Conservation (phyloP, 2,888 invertebrate species). For the Hypercompe scribonia region DNA sequence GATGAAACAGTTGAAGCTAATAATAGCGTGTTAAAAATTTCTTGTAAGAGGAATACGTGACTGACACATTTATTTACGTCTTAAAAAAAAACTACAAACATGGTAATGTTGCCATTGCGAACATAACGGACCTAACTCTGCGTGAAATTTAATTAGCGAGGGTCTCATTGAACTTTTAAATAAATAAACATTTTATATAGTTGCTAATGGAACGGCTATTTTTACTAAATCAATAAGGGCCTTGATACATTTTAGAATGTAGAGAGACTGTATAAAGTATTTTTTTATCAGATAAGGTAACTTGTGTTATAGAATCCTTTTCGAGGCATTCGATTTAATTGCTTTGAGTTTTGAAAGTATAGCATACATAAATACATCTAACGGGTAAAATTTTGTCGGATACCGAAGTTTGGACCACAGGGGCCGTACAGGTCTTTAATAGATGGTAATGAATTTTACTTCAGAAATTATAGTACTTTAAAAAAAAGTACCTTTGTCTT, state of each 20-base stretch:
- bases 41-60: neutral
- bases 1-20: neutral
- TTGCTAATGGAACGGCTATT: constrained; percentile 10
- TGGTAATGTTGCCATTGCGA: neutral
- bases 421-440: too few species aligned
- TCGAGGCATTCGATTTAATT: neutral
- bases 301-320: neutral
- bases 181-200: constrained; percentile 13
- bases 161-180: constrained; percentile 18
- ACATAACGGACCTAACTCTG: neutral
- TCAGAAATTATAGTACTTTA: neutral
- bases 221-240: constrained; percentile 14
- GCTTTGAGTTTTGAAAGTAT: neutral
- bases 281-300: neutral
- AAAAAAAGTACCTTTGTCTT: neutral
- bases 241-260: neutral
- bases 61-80: neutral
- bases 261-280: neutral
- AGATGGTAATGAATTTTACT: neutral
- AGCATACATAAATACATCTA: neutral
- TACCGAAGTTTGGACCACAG: too few species aligned
- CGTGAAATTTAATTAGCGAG: constrained; percentile 21
- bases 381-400: neutral
- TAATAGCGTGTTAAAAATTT: neutral
- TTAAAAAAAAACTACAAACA: neutral